phyloP scores from a whole-genome alignment of 2,113 vertebrate species.

The Hylia prasina region DNA sequence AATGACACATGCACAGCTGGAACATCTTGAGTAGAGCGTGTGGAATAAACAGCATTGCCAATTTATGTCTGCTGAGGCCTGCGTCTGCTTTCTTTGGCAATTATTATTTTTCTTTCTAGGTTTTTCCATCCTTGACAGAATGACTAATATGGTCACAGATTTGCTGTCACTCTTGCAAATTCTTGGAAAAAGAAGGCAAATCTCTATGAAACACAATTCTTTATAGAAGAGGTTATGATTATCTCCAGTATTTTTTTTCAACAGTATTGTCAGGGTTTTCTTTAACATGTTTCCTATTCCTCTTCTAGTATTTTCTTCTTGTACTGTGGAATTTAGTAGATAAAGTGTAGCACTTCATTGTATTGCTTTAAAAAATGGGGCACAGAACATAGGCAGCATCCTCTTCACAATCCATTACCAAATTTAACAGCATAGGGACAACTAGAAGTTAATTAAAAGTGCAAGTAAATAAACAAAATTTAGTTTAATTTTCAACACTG shows the following conservation, averaged over 20 bases:
- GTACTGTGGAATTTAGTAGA: neutral
- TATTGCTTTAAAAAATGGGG: neutral
- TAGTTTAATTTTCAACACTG: neutral
- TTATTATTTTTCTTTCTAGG: neutral
- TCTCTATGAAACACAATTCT: neutral
- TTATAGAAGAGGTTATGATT: neutral
- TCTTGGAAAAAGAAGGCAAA: neutral
- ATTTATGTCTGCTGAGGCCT: neutral
- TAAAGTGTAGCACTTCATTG: neutral
- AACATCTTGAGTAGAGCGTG: neutral
- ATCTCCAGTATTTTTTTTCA: neutral
- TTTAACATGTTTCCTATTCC: neutral
- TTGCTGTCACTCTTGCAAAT: neutral
- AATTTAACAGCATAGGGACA: neutral
- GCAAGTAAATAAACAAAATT: neutral
- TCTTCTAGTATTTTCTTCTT: neutral
- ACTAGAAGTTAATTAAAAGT: neutral
- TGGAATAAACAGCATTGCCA: neutral
- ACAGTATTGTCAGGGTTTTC: neutral
- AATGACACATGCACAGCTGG: neutral
- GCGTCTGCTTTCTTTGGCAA: neutral
- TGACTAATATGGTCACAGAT: conserved; percentile 1
- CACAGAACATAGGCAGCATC: neutral
- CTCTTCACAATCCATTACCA: neutral
- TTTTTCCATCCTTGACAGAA: conserved; percentile 23